Evolutionary conservation across 2,888 invertebrate species (phyloP).

Genomic region (Clunio marinus): DNA sequence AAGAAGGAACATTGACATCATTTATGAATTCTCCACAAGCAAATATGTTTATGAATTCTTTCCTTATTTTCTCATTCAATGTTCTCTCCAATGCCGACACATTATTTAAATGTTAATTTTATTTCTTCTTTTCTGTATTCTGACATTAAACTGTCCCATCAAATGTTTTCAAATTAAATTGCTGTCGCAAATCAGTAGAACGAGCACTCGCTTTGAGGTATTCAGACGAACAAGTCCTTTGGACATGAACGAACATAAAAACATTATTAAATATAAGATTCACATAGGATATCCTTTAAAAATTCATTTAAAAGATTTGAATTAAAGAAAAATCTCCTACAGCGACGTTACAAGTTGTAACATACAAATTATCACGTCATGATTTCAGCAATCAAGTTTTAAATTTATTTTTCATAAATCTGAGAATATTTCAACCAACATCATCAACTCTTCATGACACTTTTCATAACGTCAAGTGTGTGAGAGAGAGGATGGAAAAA

Average conservation of each 20-base stretch:
- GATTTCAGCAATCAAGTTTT: not conserved
- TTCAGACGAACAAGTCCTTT: too few species aligned
- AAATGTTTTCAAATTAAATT: not conserved
- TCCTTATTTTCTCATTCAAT: not conserved
- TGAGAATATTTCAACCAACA: not conserved
- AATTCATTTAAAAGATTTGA: too few species aligned
- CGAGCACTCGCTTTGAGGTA: too few species aligned
- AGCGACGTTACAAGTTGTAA: too few species aligned
- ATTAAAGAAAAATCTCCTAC: too few species aligned
- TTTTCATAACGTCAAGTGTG: not conserved
- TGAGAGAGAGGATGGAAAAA: too few species aligned
- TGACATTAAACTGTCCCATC: conserved; percentile 1
- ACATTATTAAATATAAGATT: too few species aligned
- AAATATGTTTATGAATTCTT: conserved; percentile 7
- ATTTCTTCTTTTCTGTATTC: not conserved
- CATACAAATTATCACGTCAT: too few species aligned
- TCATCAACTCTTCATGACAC: not conserved
- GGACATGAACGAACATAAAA: too few species aligned
- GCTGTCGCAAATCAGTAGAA: too few species aligned
- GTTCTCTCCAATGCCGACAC: conserved; percentile 4
- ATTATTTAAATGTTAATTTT: conserved; percentile 31
- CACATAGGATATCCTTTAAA: too few species aligned
- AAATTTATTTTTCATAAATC: not conserved
- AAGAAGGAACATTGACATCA: not conserved
- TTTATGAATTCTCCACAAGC: not conserved